These are phyloP conservation scores for Trematocara unimaculatum DNA, from an alignment of 2,113 vertebrate genomes.

Conservation along the genomic window DNA sequence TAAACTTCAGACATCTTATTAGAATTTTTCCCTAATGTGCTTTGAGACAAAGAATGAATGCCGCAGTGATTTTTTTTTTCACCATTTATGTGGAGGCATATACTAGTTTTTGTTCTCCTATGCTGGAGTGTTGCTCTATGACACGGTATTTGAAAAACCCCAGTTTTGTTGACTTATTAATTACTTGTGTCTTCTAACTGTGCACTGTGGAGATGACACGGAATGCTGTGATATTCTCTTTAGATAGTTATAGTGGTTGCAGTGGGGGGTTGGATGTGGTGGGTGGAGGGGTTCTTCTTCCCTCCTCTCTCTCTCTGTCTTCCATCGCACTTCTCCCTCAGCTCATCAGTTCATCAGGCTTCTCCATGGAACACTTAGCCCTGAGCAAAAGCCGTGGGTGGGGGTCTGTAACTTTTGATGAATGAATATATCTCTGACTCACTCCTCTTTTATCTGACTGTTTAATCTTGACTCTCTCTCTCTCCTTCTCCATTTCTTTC, in stretches of 20 bases:
- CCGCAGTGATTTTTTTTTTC: neutral
- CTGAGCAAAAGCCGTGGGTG: slow-evolving; percentile 72
- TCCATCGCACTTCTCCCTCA: slow-evolving; percentile 20
- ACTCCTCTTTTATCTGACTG: slow-evolving; percentile 68
- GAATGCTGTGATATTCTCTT: slow-evolving; percentile 68
- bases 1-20: slow-evolving; percentile 47
- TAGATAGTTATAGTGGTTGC: slow-evolving; percentile 50
- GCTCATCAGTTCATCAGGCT: slow-evolving; percentile 69
- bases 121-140: slow-evolving; percentile 7
- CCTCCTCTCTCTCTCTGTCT: neutral
- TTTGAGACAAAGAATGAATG: slow-evolving; percentile 25
- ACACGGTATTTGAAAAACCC: slow-evolving; percentile 48
- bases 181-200: slow-evolving; percentile 64
- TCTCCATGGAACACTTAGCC: slow-evolving; percentile 70
- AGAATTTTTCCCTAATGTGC: slow-evolving; percentile 18
- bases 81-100: slow-evolving; percentile 12
- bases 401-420: slow-evolving; percentile 77
- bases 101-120: slow-evolving; percentile 31
- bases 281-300: slow-evolving; percentile 36
- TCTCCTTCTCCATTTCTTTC: slow-evolving; percentile 18
- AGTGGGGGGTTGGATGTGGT: slow-evolving; percentile 13
- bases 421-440: slow-evolving; percentile 74
- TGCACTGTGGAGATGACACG: slow-evolving; percentile 60
- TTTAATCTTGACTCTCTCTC: slow-evolving; percentile 62
- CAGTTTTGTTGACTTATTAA: slow-evolving; percentile 73